Evolutionary conservation across 2,797 vertebrate genomes (phyloP), one percentile per base, ranked within the genome.

Genomic region (Falco naumanni): DNA sequence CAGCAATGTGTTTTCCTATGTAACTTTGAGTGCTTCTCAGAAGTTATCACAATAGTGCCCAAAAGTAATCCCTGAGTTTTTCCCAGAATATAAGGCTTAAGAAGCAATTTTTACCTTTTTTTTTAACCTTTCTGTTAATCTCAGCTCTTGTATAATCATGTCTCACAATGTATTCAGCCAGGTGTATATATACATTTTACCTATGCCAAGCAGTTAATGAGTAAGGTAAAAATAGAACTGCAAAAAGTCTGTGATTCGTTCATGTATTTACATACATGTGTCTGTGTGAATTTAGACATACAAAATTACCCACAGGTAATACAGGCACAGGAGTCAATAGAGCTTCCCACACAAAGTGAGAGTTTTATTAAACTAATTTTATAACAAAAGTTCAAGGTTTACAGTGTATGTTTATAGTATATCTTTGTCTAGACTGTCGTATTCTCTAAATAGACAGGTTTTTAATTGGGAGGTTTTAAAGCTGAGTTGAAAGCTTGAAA

Each of bases 21-120:
- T 90, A 96, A 95, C 69, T 96, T 94, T 50, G 75, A 93, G 69
- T 93, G 61, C 33, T 96, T 97, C 94, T 97, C 92, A 94, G 94
- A 97, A 97, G 76, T 95, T 95, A 89, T 78, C 89, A 91, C 69
- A 96, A 26, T 31, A 89, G 28, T 93, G 31, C 74, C 83, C 41
- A 1, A 95, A 97, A 97, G 94, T 82, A 96, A 95, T 97, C 76
- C 64, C 92, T 93, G 50, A 94, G 31, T 95, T 50, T 64, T 97
- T 98, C 92, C 77, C 81, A 95, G 96, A 97, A 95, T 34, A 66
- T 56, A 64, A 95, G 20, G 11, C 41, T 87, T 89, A 92, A 83
- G 70, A 88, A 89, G 41, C n/a, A 64, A 86, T 71, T 43, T 56
- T 50, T 65, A 61, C 59, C 29, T 68, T 80, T 95, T 80, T 84